Percentiles rank a stretch among this genome's conserved stretches.
These are phyloP conservation scores for Formica exsecta DNA, from an alignment of 1,140 invertebrate genomes.

Conservation along the genomic window DNA sequence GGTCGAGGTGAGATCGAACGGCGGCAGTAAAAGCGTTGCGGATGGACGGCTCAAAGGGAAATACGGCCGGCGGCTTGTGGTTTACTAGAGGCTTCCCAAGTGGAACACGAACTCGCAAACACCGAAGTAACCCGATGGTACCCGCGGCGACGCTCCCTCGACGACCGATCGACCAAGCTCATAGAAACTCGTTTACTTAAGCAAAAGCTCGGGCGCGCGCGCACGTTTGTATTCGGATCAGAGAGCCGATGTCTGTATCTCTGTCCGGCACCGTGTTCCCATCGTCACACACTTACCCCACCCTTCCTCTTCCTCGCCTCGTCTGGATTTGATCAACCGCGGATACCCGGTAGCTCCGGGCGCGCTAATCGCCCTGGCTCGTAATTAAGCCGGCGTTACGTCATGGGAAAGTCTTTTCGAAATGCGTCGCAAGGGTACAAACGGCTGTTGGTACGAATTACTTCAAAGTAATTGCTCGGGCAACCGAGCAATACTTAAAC, in stretches of 20 bases:
- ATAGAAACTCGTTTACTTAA: constrained; percentile 71
- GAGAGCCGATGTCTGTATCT: constrained; percentile 41
- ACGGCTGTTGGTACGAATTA: constrained; percentile 11
- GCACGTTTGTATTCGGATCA: constrained; percentile 65
- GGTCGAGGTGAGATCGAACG: not conserved
- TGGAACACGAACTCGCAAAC: constrained; percentile 63
- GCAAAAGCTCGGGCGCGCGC: constrained; percentile 11
- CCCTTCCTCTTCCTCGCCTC: not conserved
- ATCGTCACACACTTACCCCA: not conserved
- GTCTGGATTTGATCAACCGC: constrained; percentile 58
- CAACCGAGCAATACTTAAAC: constrained; percentile 25
- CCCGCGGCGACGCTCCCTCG: constrained; percentile 28
- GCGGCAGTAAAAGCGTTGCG: constrained; percentile 33
- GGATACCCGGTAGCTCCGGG: constrained; percentile 1
- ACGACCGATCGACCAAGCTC: constrained; percentile 21
- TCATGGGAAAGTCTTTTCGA: constrained; percentile 31
- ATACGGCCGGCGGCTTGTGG: constrained; percentile 34
- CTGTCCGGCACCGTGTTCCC: not conserved
- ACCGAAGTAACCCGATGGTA: not conserved
- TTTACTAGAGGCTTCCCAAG: constrained; percentile 63
- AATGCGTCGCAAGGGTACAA: constrained; percentile 36
- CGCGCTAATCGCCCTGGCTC: constrained; percentile 1
- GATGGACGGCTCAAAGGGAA: constrained; percentile 50
- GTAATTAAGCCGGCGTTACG: constrained; percentile 59
- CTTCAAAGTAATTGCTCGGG: constrained; percentile 40